Base-by-base conservation (phyloP, 2,113 vertebrate genomes). In the Phylloscopus trochilus region DNA sequence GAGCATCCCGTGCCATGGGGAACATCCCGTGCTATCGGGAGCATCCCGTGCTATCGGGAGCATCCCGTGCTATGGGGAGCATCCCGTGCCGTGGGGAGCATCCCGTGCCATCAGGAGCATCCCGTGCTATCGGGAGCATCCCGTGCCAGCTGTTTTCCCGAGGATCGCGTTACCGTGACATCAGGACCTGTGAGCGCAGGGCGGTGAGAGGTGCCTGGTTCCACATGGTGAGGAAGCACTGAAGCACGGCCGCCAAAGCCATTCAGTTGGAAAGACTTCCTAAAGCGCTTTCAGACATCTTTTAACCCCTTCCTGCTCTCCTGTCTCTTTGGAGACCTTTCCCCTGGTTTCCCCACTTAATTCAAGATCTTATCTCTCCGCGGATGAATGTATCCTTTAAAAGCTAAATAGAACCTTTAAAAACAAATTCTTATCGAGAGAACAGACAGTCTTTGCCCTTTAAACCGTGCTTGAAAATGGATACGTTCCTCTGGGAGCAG, bases 181-280 rank as follows among this genome's bases (percentile, higher is more conserved):
- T 79, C 90, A 89, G 87, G 85, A 9, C 69, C 66, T 6, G 79
- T 8, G 79, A 58, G 69, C 9, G 74, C 91, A 4, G 81, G 52
- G 43, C 53, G 47, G 31, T 28, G 83, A 79, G 90, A 80, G 89
- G 60, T 93, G 93, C 94, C 80, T 2, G 85, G 86, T 90, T 95
- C 87, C 90, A 93, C 90, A 79, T 56, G 90, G 73, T 31, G 8
- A 68, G 83, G 87, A 68, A 52, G 92, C 91, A 69, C 90, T 92
- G 79, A 66, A 97, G 87, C 96, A 94, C 63, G 62, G 75, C 95
- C 33, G 27, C 88, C 88, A 39, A 96, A 41, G 68, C 93, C 92
- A 85, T 93, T 96, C 89, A 80, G 5, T 90, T 6, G 93, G 94
- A 90, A 95, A 81, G 46, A 46, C 88, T 96, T 97, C 96, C 96